These are phyloP conservation scores for Corapipo altera DNA, from an alignment of 2,113 vertebrate species.

Conservation along the genomic window DNA sequence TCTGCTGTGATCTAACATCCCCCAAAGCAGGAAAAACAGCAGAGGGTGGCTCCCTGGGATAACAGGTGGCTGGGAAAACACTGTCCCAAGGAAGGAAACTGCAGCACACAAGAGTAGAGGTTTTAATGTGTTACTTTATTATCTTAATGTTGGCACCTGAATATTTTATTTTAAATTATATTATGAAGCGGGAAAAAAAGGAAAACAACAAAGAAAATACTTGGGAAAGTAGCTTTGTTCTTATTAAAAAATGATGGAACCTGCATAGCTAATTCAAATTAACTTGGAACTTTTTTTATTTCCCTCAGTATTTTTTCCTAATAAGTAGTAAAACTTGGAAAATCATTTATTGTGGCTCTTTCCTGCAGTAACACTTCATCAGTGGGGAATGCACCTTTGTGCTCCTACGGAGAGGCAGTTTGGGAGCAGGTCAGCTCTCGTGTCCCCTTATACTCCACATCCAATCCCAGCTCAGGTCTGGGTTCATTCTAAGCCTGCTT, in stretches of 20 bases:
- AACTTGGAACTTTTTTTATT: neutral
- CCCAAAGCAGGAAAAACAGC: neutral
- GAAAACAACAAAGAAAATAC: neutral
- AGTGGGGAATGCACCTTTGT: neutral
- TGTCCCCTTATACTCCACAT: neutral
- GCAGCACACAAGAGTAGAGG: neutral
- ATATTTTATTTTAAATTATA: neutral
- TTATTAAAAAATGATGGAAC: neutral
- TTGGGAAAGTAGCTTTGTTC: neutral
- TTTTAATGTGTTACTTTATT: neutral
- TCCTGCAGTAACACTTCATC: neutral
- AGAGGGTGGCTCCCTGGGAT: neutral
- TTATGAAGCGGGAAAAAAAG: neutral
- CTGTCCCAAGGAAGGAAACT: neutral
- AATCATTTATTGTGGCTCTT: neutral
- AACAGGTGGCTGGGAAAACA: rapidly evolving
- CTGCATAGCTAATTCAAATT: rapidly evolving
- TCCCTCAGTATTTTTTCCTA: neutral
- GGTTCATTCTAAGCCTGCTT: neutral
- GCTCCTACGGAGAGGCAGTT: rapidly evolving
- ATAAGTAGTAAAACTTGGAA: neutral
- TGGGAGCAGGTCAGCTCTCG: neutral
- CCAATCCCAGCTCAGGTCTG: neutral
- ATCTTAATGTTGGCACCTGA: neutral
- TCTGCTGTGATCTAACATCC: neutral